Conservation (phyloP, 2,888 invertebrate species). For the Tipula helvola region DNA sequence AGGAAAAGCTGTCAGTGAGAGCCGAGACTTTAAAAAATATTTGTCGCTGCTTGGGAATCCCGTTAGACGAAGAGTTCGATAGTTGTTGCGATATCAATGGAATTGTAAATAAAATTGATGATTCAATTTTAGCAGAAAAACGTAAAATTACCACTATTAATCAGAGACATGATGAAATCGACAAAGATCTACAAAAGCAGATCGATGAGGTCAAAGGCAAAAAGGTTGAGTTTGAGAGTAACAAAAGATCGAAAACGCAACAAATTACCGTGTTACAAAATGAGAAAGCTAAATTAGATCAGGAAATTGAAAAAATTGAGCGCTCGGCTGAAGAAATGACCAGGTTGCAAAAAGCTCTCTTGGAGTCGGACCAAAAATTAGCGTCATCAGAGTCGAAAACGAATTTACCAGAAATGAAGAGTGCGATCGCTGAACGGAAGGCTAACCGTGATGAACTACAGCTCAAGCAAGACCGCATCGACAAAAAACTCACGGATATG, state of each 20-base stretch:
- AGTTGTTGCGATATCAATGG: background rate
- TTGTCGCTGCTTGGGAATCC: conserved; percentile 21
- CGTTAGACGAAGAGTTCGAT: background rate
- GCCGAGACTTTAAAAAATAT: conserved; percentile 23
- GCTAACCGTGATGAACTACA: conserved; percentile 45
- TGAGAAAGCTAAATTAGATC: conserved; percentile 42
- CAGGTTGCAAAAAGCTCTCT: conserved; percentile 38
- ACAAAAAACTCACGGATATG: conserved; percentile 33
- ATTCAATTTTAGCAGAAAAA: conserved; percentile 23
- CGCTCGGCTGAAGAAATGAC: conserved; percentile 40
- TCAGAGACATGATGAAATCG: conserved; percentile 22
- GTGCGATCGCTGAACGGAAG: conserved; percentile 46
- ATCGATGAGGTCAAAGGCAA: conserved; percentile 42
- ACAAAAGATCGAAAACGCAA: conserved; percentile 45
- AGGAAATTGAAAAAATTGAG: conserved; percentile 47
- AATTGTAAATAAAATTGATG: conserved; percentile 22
- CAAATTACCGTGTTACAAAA: conserved; percentile 38
- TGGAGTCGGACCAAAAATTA: conserved; percentile 26
- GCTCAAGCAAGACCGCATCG: conserved; percentile 43
- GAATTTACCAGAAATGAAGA: conserved; percentile 42
- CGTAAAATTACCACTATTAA: conserved; percentile 24
- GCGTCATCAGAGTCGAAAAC: conserved; percentile 35
- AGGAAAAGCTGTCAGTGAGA: conserved; percentile 26
- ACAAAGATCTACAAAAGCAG: conserved; percentile 39
- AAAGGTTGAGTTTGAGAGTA: conserved; percentile 51